Conservation (phyloP, 2,113 vertebrate species). For the Litocranius walleri region DNA sequence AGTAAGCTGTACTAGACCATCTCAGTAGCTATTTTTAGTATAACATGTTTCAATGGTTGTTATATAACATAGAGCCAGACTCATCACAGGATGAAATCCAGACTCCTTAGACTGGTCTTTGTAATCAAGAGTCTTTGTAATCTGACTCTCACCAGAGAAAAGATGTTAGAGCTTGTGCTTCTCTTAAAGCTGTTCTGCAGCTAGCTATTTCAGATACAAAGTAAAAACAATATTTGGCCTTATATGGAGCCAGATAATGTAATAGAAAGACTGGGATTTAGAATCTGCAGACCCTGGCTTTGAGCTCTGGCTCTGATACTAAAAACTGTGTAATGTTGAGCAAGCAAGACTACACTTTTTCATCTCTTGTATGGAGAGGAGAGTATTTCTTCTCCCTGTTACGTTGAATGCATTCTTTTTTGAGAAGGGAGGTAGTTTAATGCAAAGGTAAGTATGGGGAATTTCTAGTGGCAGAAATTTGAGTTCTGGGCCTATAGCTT, state of each 20-base stretch:
- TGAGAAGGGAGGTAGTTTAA: not conserved
- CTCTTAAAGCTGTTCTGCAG: conserved; percentile 12
- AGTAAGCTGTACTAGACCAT: not conserved
- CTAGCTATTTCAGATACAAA: conserved; percentile 26
- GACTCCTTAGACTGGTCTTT: not conserved
- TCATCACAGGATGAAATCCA: not conserved
- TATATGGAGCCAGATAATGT: not conserved
- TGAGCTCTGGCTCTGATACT: not conserved
- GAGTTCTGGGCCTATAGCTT: not conserved
- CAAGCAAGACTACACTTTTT: not conserved
- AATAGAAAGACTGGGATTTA: not conserved
- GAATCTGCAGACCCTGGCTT: not conserved
- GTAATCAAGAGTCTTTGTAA: conserved; percentile 18
- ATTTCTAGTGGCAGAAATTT: conserved; percentile 5
- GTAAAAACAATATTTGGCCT: not conserved
- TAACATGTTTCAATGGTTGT: not conserved
- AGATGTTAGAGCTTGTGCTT: conserved; percentile 15
- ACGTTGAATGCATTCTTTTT: not conserved
- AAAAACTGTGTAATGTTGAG: not conserved
- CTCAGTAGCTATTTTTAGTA: not conserved
- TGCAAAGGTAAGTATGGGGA: not conserved
- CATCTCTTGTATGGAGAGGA: not conserved
- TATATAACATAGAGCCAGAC: not conserved
- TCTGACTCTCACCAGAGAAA: not conserved
- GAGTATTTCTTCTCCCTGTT: not conserved